phyloP scores from a whole-genome alignment of 2,113 vertebrate genomes.

The Rhizomys pruinosus region DNA sequence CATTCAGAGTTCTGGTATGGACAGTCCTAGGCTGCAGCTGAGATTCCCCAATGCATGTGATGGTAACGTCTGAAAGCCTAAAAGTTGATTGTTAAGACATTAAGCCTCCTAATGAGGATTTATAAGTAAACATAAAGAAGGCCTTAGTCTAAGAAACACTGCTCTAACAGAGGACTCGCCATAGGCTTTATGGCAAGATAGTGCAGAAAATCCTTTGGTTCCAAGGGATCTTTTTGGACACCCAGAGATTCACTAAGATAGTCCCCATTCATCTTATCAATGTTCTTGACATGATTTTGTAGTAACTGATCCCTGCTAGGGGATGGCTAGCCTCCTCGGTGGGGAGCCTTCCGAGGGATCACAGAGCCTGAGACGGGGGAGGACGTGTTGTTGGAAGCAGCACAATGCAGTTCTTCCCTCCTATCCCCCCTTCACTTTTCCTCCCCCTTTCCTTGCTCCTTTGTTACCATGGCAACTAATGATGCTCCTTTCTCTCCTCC shows the following conservation, averaged over 20 bases:
- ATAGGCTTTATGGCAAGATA: background rate
- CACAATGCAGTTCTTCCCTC: background rate
- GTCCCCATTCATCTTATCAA: background rate
- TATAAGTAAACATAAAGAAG: background rate
- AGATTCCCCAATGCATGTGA: background rate
- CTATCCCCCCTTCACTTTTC: background rate
- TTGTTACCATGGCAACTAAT: slow-evolving; percentile 66
- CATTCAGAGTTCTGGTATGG: background rate
- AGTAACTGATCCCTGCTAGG: background rate
- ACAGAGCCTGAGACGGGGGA: background rate
- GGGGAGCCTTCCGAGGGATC: background rate
- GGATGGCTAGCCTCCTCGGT: no score
- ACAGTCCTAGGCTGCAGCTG: background rate
- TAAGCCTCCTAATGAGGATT: slow-evolving; percentile 14
- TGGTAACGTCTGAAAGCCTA: slow-evolving; percentile 2
- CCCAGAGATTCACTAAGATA: background rate
- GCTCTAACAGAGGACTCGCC: background rate
- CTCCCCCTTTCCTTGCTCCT: background rate
- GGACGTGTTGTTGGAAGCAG: background rate
- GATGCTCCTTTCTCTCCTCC: slow-evolving; percentile 44
- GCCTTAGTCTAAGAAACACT: background rate
- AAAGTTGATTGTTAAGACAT: background rate
- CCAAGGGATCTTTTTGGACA: background rate
- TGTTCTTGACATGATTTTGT: background rate
- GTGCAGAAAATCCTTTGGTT: slow-evolving; percentile 19